Evolutionary conservation across 2,113 vertebrate species (phyloP).

Genomic region (Caranx melampygus): DNA sequence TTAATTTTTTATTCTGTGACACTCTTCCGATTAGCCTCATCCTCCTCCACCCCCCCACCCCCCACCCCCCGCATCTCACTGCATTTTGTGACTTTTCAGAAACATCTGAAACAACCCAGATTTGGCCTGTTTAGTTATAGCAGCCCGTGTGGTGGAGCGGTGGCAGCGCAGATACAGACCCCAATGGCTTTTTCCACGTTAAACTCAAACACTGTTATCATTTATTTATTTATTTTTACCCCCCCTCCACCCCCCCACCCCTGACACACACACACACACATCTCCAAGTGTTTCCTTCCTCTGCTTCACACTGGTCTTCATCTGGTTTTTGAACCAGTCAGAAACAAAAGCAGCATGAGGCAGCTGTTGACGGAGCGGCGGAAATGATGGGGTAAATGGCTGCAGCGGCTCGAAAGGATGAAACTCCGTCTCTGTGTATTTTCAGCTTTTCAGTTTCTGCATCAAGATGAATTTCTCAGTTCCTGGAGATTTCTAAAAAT

Average conservation of each 20-base stretch:
- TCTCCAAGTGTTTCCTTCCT: conserved; percentile 19
- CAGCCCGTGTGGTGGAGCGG: conserved; percentile 15
- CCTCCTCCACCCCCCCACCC: background rate
- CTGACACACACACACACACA: too few species aligned
- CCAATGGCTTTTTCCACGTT: conserved; percentile 10
- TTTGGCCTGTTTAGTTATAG: background rate
- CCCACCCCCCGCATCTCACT: background rate
- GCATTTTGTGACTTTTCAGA: background rate
- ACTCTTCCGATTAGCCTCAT: conserved; percentile 7
- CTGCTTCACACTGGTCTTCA: background rate
- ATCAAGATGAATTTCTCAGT: conserved; percentile 59
- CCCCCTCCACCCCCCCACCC: background rate
- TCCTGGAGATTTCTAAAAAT: conserved; percentile 60
- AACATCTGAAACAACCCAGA: conserved; percentile 29
- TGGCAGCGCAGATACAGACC: conserved; percentile 35
- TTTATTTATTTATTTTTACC: too few species aligned
- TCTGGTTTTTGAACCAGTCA: background rate
- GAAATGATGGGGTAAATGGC: conserved; percentile 53
- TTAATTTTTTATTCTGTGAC: conserved; percentile 13
- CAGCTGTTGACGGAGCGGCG: conserved; percentile 31
- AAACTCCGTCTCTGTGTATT: conserved; percentile 45
- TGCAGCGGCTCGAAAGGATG: conserved; percentile 17
- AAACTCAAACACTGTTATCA: conserved; percentile 1
- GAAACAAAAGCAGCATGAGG: conserved; percentile 47
- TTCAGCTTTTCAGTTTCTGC: conserved; percentile 40